phyloP scores from a whole-genome alignment of 1,140 invertebrate species.

The Augochlora pura region DNA sequence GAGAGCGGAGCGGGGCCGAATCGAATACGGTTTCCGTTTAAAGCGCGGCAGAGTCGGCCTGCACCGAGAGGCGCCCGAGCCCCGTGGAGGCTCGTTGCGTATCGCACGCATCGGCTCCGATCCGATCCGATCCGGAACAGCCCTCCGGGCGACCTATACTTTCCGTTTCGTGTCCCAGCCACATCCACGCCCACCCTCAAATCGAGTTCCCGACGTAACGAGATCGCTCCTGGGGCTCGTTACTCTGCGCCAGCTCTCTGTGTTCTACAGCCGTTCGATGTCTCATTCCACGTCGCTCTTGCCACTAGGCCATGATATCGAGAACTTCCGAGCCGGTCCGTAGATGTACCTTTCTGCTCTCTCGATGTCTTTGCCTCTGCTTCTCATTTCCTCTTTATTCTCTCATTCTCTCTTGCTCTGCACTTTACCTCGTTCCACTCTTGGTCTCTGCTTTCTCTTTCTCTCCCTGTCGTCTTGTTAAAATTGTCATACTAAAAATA shows the following conservation, averaged over 20 bases:
- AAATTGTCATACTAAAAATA: too few species aligned
- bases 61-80: neutral
- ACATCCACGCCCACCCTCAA: neutral
- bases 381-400: too few species aligned
- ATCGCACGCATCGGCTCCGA: constrained; percentile 18
- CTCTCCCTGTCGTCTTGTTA: too few species aligned
- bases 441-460: too few species aligned
- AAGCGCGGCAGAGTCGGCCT: neutral
- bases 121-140: constrained; percentile 7
- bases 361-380: too few species aligned
- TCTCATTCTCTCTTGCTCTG: too few species aligned
- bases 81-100: constrained; percentile 40
- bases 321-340: neutral
- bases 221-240: constrained; percentile 44
- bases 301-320: neutral
- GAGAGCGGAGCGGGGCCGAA: neutral
- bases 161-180: neutral
- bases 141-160: constrained; percentile 3
- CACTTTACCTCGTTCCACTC: too few species aligned
- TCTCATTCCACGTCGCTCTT: constrained; percentile 9
- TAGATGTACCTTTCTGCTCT: too few species aligned
- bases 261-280: constrained; percentile 12
- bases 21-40: constrained; percentile 37
- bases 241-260: constrained; percentile 3
- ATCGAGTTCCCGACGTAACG: constrained; percentile 30